Percentiles rank a stretch among this genome's conserved stretches.
These are phyloP conservation scores for Drosophila flavopinicola DNA, from an alignment of 2,888 invertebrate genomes.

Conservation along the genomic window DNA sequence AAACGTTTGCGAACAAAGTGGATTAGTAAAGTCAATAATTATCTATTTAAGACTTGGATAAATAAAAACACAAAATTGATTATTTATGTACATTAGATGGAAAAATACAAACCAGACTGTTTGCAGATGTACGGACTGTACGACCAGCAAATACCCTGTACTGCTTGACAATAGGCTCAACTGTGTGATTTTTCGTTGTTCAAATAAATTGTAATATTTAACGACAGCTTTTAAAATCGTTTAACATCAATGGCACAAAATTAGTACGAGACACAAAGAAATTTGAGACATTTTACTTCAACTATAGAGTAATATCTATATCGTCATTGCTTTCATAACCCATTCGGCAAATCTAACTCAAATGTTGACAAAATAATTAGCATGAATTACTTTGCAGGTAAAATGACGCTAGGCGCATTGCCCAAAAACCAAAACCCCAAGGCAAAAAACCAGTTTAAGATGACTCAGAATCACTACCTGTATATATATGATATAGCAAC, in stretches of 20 bases:
- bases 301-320: constrained; percentile 16
- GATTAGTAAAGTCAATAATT: constrained; percentile 56
- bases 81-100: constrained; percentile 45
- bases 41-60: constrained; percentile 42
- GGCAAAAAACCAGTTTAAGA: constrained; percentile 53
- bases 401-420: constrained; percentile 34
- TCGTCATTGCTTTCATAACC: constrained; percentile 19
- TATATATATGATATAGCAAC: neutral
- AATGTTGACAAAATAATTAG: constrained; percentile 74
- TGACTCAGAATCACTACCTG: constrained; percentile 49
- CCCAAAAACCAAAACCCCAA: constrained; percentile 46
- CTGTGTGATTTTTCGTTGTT: neutral
- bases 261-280: neutral
- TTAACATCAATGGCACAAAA: neutral
- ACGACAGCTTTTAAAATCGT: neutral
- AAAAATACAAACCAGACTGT: constrained; percentile 29
- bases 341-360: constrained; percentile 37
- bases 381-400: constrained; percentile 60
- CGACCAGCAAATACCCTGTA: constrained; percentile 30
- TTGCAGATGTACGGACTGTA: neutral
- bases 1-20: constrained; percentile 35
- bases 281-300: neutral
- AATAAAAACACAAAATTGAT: constrained; percentile 48
- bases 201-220: neutral
- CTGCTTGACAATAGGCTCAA: neutral